A percentile compares a stretch with the other conserved stretches of the same genome.
Conservation (phyloP, 2,888 invertebrate species). For the Polymixis flavicincta region DNA sequence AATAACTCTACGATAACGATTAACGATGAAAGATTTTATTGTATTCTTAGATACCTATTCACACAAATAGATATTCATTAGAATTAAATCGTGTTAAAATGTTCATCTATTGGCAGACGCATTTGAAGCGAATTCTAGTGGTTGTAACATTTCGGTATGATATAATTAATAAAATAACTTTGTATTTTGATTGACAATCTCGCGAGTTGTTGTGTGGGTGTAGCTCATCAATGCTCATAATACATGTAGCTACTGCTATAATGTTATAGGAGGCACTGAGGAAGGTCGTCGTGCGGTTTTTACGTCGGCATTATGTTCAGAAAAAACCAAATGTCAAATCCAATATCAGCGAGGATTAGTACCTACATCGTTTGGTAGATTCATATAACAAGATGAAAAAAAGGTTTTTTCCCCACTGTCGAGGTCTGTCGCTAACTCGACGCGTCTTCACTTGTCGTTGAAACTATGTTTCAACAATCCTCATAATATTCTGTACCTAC, state of each 20-base stretch:
- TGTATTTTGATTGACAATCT: slow-evolving; percentile 7
- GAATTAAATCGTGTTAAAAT: slow-evolving; percentile 8
- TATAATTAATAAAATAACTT: slow-evolving; percentile 16
- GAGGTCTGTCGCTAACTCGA: slow-evolving; percentile 10
- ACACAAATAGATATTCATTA: background rate
- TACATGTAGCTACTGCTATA: background rate
- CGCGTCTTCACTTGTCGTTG: background rate
- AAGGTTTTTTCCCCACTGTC: slow-evolving; percentile 9
- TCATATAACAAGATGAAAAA: slow-evolving; percentile 9
- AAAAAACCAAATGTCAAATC: slow-evolving; percentile 40
- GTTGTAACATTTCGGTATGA: slow-evolving; percentile 16
- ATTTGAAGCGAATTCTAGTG: slow-evolving; percentile 10
- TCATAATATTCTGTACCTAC: background rate
- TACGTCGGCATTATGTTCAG: slow-evolving; percentile 16
- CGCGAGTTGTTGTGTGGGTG: slow-evolving; percentile 22
- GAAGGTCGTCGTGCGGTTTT: slow-evolving; percentile 50
- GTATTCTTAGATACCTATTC: background rate
- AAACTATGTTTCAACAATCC: background rate
- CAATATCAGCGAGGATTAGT: slow-evolving; percentile 15
- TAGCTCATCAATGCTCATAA: slow-evolving; percentile 10
- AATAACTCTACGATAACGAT: slow-evolving; percentile 5
- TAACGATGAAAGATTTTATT: slow-evolving; percentile 10
- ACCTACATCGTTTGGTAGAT: background rate
- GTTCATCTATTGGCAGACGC: background rate
- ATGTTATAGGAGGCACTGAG: background rate